Evolutionary conservation across 2,113 vertebrate species (phyloP).

Genomic region (Aptenodytes patagonicus): DNA sequence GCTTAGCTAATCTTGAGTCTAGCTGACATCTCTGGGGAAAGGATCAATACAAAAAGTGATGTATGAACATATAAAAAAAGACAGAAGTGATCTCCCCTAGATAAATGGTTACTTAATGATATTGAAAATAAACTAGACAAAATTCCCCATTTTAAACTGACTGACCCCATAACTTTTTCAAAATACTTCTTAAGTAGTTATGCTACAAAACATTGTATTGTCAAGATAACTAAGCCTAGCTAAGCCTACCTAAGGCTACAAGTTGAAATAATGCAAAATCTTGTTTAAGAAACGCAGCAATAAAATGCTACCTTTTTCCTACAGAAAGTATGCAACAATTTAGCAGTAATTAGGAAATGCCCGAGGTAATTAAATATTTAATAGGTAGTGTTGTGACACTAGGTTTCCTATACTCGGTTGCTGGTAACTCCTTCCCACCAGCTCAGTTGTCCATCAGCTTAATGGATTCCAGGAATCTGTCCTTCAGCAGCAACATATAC

Average conservation of each 20-base stretch:
- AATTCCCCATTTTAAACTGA: background rate
- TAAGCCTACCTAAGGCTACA: background rate
- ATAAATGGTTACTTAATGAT: background rate
- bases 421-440: background rate
- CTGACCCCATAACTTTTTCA: background rate
- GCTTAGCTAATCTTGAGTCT: background rate
- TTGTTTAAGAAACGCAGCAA: background rate
- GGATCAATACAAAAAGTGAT: background rate
- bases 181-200: background rate
- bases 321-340: background rate
- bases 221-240: background rate
- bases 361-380: background rate
- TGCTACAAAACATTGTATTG: background rate
- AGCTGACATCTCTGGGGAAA: background rate
- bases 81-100: background rate
- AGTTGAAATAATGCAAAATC: background rate
- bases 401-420: background rate
- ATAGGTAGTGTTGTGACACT: background rate
- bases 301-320: background rate
- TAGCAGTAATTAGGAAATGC: background rate
- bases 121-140: background rate
- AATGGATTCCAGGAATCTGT: background rate
- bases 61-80: background rate
- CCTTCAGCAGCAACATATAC: background rate
- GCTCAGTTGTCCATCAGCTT: background rate